Base-by-base conservation (phyloP, 2,797 vertebrate genomes). In the Lacerta viridis region DNA sequence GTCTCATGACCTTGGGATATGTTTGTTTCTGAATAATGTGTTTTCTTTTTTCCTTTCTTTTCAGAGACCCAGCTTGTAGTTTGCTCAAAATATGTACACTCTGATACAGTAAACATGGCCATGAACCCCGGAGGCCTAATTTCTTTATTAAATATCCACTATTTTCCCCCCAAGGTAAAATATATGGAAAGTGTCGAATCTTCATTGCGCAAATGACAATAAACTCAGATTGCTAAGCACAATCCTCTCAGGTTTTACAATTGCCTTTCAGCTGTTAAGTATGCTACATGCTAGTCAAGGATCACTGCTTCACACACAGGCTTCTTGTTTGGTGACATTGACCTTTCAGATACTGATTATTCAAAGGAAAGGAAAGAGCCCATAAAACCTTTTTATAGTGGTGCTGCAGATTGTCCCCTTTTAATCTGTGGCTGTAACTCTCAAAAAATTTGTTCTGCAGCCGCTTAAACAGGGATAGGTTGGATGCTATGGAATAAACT, bases 231-330 rank as follows among this genome's bases (percentile, higher is more conserved):
- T 95, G 94, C 90, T 86, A 92, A 93, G 86, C 91, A 92, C 94
- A 88, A 93, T 93, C 93, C 94, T 92, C 92, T 94, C 91, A 95
- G 94, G 95, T 95, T 96, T 96, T 94, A 95, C 93, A 95, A 95
- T 96, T 92, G 94, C 95, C 94, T 96, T 95, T 95, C 92, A 96
- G 95, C 93, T 91, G 90, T 94, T 95, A 95, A 95, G 95, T 94
- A 95, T 43, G 90, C 89, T 95, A 89, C 92, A 93, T 93, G 93
- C 94, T 96, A 95, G 94, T 95, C 95, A 96, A 96, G 95, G 94
- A 96, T 96, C 94, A 94, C 95, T 95, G 95, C 95, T 96, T 96
- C 94, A 88, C 94, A 94, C 91, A 94, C 90, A 96, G 93, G 86
- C 93, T 88, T 93, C 91, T 88, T 93, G 94, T 94, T 96, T 95